Base-by-base conservation (phyloP, 1,140 invertebrate genomes). In the Pseudomyrmex cubaensis region DNA sequence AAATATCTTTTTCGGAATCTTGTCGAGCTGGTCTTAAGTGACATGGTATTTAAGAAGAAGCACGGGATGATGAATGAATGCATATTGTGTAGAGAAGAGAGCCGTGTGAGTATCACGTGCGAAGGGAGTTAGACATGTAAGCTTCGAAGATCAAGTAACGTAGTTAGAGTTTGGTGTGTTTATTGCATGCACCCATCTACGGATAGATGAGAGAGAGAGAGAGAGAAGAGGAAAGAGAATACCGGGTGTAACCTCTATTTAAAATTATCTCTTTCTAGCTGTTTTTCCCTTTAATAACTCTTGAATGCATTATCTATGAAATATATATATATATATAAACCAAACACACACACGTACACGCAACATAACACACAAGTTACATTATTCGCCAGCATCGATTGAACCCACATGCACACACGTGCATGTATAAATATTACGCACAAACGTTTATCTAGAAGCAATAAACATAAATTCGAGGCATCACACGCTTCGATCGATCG, bases 121-220 rank as follows among this genome's bases (percentile, higher is more conserved):
- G 35, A 35, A 35, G 35, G 5, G 35, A 62, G 56, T 75, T 64
- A 46, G 35, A 48, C 52, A 56, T 72, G 25, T 35, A 85, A 85
- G 72, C 73, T 87, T 87, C 56, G 85, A 73, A 63, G 35, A 69
- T 62, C 72, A 72, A 52, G 63, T 88, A 84, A 69, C 69, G 64
- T 89, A 87, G 86, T 76, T 87, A 89, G 88, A 85, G 89, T 87
- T 90, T 78, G 72, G 70, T 88, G 89, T 89, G 72, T 89, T 82
- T 92, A 89, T 70, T 86, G 87, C 87, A 88, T 88, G 87, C 86
- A 78, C 12, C 85, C 25, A 52, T 59, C 72, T 80, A 77, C 48
- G 13, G 56, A 61, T 85, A 83, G 22, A 25, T 35, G 63, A 87
- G 59, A 62, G 54, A 35, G 5, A 35, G 35, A 35, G 35, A 35